Conservation (phyloP, 2,888 invertebrate species). For the Noctua janthina region DNA sequence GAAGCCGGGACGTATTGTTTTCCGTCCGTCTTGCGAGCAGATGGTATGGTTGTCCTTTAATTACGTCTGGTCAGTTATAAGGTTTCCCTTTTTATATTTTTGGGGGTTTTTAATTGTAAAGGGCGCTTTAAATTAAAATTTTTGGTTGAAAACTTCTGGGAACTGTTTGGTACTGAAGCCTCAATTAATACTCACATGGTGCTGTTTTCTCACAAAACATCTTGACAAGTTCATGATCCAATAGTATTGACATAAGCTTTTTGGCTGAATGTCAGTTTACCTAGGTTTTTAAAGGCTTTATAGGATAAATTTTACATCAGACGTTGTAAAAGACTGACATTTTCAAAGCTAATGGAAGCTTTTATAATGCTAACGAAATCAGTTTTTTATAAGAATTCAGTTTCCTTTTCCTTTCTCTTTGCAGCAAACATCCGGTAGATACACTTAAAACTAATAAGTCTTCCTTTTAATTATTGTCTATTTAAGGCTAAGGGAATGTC, state of each 20-base stretch:
- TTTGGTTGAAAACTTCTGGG: background rate
- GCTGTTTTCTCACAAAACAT: background rate
- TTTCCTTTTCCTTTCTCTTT: background rate
- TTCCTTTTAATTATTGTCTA: background rate
- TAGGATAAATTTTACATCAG: background rate
- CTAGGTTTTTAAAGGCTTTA: background rate
- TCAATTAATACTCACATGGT: background rate
- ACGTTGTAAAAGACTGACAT: background rate
- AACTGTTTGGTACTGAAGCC: background rate
- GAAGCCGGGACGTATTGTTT: conserved; percentile 53
- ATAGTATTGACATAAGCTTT: background rate
- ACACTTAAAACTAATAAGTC: background rate
- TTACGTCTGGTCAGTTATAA: conserved; percentile 47
- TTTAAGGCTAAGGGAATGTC: background rate
- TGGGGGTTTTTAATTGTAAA: conserved; percentile 9
- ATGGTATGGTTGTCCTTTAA: conserved; percentile 61
- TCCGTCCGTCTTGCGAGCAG: conserved; percentile 60
- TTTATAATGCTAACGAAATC: conserved; percentile 8
- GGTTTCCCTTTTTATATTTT: conserved; percentile 42
- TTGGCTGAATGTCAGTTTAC: background rate
- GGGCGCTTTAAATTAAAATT: background rate
- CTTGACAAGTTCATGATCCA: background rate
- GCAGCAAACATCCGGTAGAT: conserved; percentile 14
- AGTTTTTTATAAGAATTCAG: background rate
- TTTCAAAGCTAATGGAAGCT: conserved; percentile 18